Evolutionary conservation across 1,140 invertebrate species (phyloP).

Genomic region (Penaeus vannamei): DNA sequence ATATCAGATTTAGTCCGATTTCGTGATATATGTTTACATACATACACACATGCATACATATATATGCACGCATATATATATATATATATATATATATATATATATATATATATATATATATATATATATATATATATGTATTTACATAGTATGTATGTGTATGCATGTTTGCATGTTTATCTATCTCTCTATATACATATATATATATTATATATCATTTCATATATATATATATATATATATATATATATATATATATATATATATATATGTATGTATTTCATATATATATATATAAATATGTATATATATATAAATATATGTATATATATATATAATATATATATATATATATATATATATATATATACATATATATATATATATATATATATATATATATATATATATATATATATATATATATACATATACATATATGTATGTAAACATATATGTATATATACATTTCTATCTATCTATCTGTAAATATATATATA

Average conservation of each 20-base stretch:
- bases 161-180: not conserved
- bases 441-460: not conserved
- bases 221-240: conserved; percentile 15
- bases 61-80: not conserved
- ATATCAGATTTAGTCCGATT: no score
- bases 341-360: no score
- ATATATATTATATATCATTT: conserved; percentile 22
- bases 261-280: not conserved
- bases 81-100: not conserved
- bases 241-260: not conserved
- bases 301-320: not conserved
- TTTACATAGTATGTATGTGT: not conserved
- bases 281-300: not conserved
- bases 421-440: not conserved
- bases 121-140: not conserved
- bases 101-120: not conserved
- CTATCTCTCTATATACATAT: no score
- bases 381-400: not conserved
- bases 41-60: not conserved
- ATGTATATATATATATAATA: no score
- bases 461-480: not conserved
- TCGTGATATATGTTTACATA: not conserved
- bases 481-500: not conserved
- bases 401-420: not conserved
- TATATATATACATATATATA: conserved; percentile 7